Evolutionary conservation across 2,888 invertebrate species (phyloP), one percentile per base, ranked within the genome.

Genomic region (Celastrina argiolus): DNA sequence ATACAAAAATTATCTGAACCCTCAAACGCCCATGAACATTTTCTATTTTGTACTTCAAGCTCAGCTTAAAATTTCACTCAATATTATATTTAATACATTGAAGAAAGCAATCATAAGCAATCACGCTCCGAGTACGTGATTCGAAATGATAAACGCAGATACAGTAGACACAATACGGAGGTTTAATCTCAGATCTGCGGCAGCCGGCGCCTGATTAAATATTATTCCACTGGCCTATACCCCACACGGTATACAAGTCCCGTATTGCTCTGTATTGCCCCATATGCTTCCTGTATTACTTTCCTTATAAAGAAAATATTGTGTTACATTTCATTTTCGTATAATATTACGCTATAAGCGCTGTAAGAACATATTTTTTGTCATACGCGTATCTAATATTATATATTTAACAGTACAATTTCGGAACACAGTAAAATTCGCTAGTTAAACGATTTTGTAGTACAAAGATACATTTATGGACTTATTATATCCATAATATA

Each of bases 101-200:
- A 51, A 51, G 51, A 26, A 51, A 51, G 69, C 73, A 69, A 74
- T 72, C 45, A 73, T 81, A 81, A 84, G 82, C 74, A 68, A 65
- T 77, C 69, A 74, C 75, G 76, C 74, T 74, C 69, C 70, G 72
- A 73, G 68, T 68, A 83, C 83, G 82, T 81, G 83, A 82, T 76
- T 69, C 68, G 81, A 82, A 81, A 81, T 80, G 76, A 81, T 78
- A 75, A 71, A 69, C 74, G 73, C 70, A 72, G 64, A 68, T 73
- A 68, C 51, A 51, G 66, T 70, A 68, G 66, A 64, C 65, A 51
- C 51, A 51, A 51, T 51, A 51, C 51, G 12, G 42, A 63, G 66
- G 68, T 41, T 70, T 78, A 74, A 73, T 75, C 73, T 71, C 70
- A 64, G 65, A 67, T 56, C 69, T 26, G 28, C 59, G 28, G 42